phyloP scores from a whole-genome alignment of 2,797 vertebrate species.

The Alouatta caraya region DNA sequence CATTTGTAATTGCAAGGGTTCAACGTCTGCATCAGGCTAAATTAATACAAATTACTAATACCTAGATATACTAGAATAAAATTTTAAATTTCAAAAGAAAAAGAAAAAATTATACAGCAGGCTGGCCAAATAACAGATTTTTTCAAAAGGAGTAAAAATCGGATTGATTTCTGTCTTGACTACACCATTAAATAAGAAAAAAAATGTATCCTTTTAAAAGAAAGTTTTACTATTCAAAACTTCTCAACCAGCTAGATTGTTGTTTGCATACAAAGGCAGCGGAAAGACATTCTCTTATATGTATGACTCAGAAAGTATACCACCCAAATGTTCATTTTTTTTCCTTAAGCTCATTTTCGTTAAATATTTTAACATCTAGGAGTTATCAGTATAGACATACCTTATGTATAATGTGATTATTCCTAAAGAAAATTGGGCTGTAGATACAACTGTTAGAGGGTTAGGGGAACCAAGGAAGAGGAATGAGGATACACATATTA shows the following conservation, averaged over 20 bases:
- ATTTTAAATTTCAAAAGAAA: not conserved
- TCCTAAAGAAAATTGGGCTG: slow-evolving; percentile 20
- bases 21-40: not conserved
- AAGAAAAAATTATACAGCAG: not conserved
- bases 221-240: not conserved
- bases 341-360: not conserved
- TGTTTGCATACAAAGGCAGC: not conserved
- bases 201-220: not conserved
- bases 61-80: not conserved
- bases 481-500: not conserved
- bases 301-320: not conserved
- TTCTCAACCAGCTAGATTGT: not conserved
- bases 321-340: not conserved
- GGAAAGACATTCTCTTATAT: not conserved
- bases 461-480: not conserved
- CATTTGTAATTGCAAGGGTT: not conserved
- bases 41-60: not conserved
- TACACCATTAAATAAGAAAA: not conserved
- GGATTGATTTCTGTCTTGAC: not conserved
- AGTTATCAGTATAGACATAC: not conserved
- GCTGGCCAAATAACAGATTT: not conserved
- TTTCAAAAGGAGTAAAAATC: not conserved
- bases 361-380: not conserved
- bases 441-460: not conserved
- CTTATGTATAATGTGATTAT: not conserved